These are phyloP conservation scores for Archegozetes longisetosus DNA, from an alignment of 1,140 invertebrate genomes.

Conservation along the genomic window DNA sequence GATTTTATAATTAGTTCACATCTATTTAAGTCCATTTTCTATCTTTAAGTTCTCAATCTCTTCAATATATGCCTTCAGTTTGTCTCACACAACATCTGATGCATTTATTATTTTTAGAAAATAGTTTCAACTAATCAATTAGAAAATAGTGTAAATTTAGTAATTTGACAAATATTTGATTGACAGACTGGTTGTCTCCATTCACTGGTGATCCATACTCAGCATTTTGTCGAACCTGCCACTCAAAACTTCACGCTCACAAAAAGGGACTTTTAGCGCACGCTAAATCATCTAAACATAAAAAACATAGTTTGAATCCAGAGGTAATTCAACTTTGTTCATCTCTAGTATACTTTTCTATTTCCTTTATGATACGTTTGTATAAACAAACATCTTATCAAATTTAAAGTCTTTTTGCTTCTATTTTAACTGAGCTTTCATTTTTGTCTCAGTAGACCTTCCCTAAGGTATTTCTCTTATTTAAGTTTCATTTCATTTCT, in stretches of 20 bases:
- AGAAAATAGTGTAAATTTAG: too few species aligned
- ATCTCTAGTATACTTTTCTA: neutral
- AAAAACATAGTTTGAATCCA: neutral
- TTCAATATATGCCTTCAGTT: too few species aligned
- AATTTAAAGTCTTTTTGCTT: too few species aligned
- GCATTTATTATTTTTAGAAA: too few species aligned
- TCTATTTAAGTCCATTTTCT: too few species aligned
- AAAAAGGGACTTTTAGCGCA: constrained; percentile 11
- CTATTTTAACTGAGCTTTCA: too few species aligned
- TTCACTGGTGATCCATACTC: constrained; percentile 2
- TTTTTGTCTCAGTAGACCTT: neutral
- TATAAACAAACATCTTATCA: neutral
- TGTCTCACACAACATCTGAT: too few species aligned
- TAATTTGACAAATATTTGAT: neutral
- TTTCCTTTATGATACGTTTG: neutral
- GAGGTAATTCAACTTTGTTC: neutral
- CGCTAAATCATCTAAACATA: constrained; percentile 4
- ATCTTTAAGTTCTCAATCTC: too few species aligned
- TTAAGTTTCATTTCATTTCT: neutral
- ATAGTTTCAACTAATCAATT: too few species aligned
- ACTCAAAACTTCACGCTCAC: constrained; percentile 7
- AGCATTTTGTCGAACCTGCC: constrained; percentile 6
- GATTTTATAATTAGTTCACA: too few species aligned
- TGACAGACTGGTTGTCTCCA: constrained; percentile 3
- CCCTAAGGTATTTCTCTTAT: neutral